phyloP scores from a whole-genome alignment of 2,113 vertebrate genomes.

The Astatoreochromis straeleni region DNA sequence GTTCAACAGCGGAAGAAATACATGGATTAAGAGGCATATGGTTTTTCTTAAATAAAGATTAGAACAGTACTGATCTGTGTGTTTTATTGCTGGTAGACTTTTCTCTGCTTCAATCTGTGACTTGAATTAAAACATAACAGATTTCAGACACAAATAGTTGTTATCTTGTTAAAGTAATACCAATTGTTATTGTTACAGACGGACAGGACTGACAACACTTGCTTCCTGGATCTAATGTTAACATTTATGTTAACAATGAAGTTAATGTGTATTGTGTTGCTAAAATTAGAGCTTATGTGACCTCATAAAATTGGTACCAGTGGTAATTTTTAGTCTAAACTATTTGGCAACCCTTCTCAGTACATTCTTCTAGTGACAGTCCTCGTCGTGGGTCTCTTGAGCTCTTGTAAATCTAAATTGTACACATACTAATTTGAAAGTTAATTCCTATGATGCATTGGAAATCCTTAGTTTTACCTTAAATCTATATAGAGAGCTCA shows the following conservation, averaged over 20 bases:
- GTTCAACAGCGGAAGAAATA: neutral
- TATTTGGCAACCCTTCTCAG: neutral
- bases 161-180: neutral
- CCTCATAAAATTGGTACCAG: neutral
- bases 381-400: rapidly evolving
- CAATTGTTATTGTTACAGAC: neutral
- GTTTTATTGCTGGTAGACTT: neutral
- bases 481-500: neutral
- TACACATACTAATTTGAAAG: neutral
- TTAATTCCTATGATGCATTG: neutral
- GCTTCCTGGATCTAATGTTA: neutral
- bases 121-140: neutral
- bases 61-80: neutral
- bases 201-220: neutral
- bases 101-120: neutral
- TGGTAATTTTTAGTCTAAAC: neutral
- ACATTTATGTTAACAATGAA: neutral
- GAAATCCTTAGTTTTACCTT: neutral
- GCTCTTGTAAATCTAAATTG: neutral
- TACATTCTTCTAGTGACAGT: neutral
- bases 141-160: neutral
- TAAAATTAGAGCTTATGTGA: neutral
- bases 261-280: neutral
- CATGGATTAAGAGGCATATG: neutral
- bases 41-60: neutral